Base-by-base conservation (phyloP, 2,797 vertebrate species). In the Todus mexicanus region DNA sequence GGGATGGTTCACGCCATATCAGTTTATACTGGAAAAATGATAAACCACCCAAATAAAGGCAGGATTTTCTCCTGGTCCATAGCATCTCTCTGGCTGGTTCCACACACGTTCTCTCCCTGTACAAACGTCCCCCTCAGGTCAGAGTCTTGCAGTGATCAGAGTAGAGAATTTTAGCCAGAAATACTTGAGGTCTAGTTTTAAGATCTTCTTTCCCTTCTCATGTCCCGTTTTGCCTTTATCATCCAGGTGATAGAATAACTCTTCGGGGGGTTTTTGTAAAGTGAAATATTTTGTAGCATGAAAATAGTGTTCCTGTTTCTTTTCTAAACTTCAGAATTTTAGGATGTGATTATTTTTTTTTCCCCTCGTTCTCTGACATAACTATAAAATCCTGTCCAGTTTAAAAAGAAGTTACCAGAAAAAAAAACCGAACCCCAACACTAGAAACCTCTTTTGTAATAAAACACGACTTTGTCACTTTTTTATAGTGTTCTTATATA, bases 401-500 rank as follows among this genome's bases (percentile, higher is more conserved):
- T 91, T 64, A 80, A 93, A 82, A 90, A 77, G 16, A 37, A 94
- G 77, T 68, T 88, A 1, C 5, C 64, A 53, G 53, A 51, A 56
- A 79, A 80, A 83, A 61, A 77, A 86, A 78, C 33, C 69, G 72
- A 86, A 75, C 63, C 74, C 84, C 73, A 38, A 70, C 72, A 82
- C 75, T 38, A 95, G 40, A 93, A 91, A 79, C 61, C 19, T 82
- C 51, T 95, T 96, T 95, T 94, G 47, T 91, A 94, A 93, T 18
- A 18, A 91, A 94, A 60, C 54, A 87, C 2, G 21, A 91, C 70
- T 88, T 89, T 45, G 77, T 91, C 83, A 64, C 59, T 77, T 82
- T 95, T 93, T 95, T 90, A 90, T 82, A 87, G 77, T 84, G 84
- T 93, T 95, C 87, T 90, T 95, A 90, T 95, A 57, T 91, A 90